Conservation (phyloP, 2,797 vertebrate species). For the Simalia tracyae region DNA sequence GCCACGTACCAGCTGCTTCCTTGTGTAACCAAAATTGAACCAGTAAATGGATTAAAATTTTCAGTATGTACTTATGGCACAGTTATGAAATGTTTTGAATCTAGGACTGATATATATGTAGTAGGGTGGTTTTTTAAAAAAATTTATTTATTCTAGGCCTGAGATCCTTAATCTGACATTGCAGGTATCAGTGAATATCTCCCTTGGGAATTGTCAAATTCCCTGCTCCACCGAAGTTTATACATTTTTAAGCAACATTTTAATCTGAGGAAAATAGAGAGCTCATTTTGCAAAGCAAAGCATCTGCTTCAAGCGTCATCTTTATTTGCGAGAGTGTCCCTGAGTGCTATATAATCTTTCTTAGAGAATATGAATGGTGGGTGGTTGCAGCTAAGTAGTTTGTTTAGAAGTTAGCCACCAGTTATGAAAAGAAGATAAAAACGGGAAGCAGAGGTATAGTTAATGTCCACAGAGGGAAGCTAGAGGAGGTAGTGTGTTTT, state of each 20-base stretch:
- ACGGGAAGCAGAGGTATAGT: not conserved
- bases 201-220: not conserved
- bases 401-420: not conserved
- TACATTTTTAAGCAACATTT: not conserved
- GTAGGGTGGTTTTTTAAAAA: not conserved
- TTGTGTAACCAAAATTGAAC: conserved; percentile 64
- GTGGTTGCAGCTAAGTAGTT: not conserved
- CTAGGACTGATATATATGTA: not conserved
- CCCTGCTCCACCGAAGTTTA: not conserved
- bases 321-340: not conserved
- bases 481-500: not conserved
- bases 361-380: not conserved
- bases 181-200: not conserved
- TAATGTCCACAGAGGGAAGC: not conserved
- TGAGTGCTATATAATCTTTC: not conserved
- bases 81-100: not conserved
- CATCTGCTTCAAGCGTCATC: not conserved
- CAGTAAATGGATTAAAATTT: conserved; percentile 58
- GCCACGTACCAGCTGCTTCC: conserved; percentile 55
- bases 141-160: not conserved
- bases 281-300: not conserved
- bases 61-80: conserved; percentile 57
- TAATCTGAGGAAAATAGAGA: not conserved
- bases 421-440: not conserved
- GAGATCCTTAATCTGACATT: not conserved